Conservation (phyloP, 2,797 vertebrate species). For the Lates japonicus region DNA sequence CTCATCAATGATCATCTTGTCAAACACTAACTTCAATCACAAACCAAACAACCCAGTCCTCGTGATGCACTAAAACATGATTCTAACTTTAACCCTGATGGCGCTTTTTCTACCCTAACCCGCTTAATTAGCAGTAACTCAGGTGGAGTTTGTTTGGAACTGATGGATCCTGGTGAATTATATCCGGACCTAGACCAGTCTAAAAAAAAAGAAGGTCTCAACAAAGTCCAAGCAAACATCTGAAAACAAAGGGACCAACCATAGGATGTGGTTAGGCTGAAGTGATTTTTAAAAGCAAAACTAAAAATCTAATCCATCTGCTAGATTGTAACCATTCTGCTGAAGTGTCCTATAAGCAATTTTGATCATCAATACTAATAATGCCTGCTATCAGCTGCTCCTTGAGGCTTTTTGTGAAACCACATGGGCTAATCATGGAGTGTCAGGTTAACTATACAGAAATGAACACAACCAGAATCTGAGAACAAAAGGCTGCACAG, state of each 20-base stretch:
- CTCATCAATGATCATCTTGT: neutral
- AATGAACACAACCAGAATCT: neutral
- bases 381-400: too few relatives aligned
- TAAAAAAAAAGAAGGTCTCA: neutral
- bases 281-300: neutral
- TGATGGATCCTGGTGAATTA: neutral
- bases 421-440: too few relatives aligned
- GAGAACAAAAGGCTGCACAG: neutral
- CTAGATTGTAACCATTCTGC: neutral
- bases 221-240: neutral
- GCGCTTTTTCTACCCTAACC: neutral
- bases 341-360: neutral
- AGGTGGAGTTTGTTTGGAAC: neutral
- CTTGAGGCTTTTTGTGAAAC: neutral
- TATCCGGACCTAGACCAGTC: neutral
- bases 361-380: neutral
- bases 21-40: neutral
- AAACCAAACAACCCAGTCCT: neutral
- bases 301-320: neutral
- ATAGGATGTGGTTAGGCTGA: neutral
- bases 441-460: too few relatives aligned
- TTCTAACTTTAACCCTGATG: neutral
- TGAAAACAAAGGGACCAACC: neutral
- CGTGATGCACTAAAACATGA: neutral
- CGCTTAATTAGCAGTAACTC: neutral